Evolutionary conservation across 1,140 invertebrate genomes (phyloP).

Genomic region (Riptortus pedestris): DNA sequence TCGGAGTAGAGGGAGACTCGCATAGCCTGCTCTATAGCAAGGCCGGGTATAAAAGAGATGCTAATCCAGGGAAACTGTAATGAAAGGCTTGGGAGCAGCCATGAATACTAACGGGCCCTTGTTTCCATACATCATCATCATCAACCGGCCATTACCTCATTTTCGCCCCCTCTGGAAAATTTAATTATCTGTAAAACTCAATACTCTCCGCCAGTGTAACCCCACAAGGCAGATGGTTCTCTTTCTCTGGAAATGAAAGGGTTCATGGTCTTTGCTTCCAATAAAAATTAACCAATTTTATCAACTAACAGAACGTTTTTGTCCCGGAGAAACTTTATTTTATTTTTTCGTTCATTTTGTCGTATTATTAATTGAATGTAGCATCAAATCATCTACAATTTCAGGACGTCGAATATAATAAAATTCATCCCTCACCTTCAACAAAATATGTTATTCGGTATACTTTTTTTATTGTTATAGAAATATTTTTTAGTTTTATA

Average conservation of each 20-base stretch:
- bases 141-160: slow-evolving; percentile 18
- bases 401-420: too few relatives aligned
- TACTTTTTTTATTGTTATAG: too few relatives aligned
- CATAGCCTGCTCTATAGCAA: too few relatives aligned
- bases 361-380: too few relatives aligned
- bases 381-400: too few relatives aligned
- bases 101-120: slow-evolving; percentile 13
- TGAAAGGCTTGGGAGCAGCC: slow-evolving; percentile 8
- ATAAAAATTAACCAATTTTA: slow-evolving; percentile 11
- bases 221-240: not conserved
- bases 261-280: not conserved
- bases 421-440: too few relatives aligned
- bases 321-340: too few relatives aligned
- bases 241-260: slow-evolving; percentile 12
- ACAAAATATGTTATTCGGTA: too few relatives aligned
- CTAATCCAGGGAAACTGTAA: slow-evolving; percentile 13
- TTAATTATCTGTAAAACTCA: slow-evolving; percentile 19
- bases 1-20: too few relatives aligned
- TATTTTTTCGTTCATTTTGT: too few relatives aligned
- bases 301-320: too few relatives aligned
- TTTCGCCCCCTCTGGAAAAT: slow-evolving; percentile 2
- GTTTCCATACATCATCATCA: slow-evolving; percentile 18
- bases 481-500: too few relatives aligned
- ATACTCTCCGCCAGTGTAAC: not conserved
- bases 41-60: slow-evolving; percentile 13